Evolutionary conservation across 1,140 invertebrate genomes (phyloP).

Genomic region (Phymastichus coffea): DNA sequence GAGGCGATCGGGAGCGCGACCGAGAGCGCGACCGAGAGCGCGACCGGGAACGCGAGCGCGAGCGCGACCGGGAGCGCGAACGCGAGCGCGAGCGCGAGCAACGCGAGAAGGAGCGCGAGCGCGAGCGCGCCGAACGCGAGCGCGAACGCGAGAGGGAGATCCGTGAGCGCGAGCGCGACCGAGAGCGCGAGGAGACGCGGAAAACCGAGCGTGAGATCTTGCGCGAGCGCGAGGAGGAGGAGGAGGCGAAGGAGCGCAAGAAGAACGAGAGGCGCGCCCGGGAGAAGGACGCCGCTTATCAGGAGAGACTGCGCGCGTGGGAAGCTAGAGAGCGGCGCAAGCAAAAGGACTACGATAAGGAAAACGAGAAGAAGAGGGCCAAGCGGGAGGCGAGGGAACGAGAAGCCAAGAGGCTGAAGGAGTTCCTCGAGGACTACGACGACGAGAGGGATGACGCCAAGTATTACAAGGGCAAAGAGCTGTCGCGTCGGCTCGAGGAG

Average conservation of each 20-base stretch:
- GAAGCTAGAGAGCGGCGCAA: slow-evolving; percentile 91
- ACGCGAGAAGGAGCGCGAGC: slow-evolving; percentile 35
- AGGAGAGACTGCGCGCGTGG: slow-evolving; percentile 84
- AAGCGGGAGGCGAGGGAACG: slow-evolving; percentile 82
- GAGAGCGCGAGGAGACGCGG: slow-evolving; percentile 55
- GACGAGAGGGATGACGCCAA: slow-evolving; percentile 96
- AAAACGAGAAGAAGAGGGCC: slow-evolving; percentile 79
- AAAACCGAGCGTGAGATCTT: slow-evolving; percentile 65
- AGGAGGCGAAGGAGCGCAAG: slow-evolving; percentile 87
- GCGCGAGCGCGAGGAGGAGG: slow-evolving; percentile 84
- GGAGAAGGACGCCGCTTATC: slow-evolving; percentile 93
- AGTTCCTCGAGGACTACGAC: slow-evolving; percentile 98
- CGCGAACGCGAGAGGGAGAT: slow-evolving; percentile 42
- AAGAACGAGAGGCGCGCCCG: slow-evolving; percentile 85
- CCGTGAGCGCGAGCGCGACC: slow-evolving; percentile 41
- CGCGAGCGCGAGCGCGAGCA: slow-evolving; percentile 32
- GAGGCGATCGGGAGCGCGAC: slow-evolving; percentile 54
- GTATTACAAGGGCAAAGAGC: slow-evolving; percentile 93
- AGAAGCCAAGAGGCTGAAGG: slow-evolving; percentile 91
- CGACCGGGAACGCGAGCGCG: slow-evolving; percentile 46
- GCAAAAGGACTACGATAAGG: slow-evolving; percentile 89
- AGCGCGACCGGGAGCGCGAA: slow-evolving; percentile 47
- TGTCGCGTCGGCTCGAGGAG: slow-evolving; percentile 84
- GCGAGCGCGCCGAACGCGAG: slow-evolving; percentile 34
- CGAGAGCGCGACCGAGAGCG: slow-evolving; percentile 53